These are phyloP conservation scores for Chaetura pelagica DNA, from an alignment of 2,113 vertebrate genomes.

Conservation along the genomic window DNA sequence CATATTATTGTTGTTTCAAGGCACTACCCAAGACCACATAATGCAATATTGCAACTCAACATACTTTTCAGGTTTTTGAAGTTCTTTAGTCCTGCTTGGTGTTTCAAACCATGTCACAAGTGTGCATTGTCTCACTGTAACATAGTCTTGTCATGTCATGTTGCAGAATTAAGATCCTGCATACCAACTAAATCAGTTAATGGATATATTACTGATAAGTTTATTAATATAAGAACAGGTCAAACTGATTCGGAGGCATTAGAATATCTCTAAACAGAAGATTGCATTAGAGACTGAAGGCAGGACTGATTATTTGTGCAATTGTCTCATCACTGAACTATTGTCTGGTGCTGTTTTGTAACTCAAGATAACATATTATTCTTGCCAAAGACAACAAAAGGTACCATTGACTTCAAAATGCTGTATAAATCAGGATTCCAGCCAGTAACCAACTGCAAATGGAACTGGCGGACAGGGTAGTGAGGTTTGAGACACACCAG, in stretches of 20 bases:
- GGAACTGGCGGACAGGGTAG: neutral
- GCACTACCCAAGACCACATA: neutral
- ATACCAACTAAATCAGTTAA: neutral
- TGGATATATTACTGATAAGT: neutral
- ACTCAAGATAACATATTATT: neutral
- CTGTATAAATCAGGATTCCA: neutral
- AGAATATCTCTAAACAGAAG: slow-evolving; percentile 21
- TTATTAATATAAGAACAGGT: slow-evolving; percentile 30
- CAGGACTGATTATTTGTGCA: neutral
- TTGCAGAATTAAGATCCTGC: neutral
- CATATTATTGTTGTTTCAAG: neutral
- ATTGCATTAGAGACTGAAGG: neutral
- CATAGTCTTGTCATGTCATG: neutral
- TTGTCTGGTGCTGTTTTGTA: neutral
- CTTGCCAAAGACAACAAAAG: neutral
- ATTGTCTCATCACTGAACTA: neutral
- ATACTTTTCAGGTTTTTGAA: neutral
- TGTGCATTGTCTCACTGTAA: neutral
- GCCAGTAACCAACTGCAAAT: neutral
- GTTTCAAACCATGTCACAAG: neutral
- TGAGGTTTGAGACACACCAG: neutral
- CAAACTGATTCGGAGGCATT: neutral
- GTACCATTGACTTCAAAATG: neutral
- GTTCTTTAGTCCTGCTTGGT: neutral
- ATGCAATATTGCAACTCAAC: neutral